Conservation (phyloP, 2,113 vertebrate species). For the Oxyura jamaicensis region DNA sequence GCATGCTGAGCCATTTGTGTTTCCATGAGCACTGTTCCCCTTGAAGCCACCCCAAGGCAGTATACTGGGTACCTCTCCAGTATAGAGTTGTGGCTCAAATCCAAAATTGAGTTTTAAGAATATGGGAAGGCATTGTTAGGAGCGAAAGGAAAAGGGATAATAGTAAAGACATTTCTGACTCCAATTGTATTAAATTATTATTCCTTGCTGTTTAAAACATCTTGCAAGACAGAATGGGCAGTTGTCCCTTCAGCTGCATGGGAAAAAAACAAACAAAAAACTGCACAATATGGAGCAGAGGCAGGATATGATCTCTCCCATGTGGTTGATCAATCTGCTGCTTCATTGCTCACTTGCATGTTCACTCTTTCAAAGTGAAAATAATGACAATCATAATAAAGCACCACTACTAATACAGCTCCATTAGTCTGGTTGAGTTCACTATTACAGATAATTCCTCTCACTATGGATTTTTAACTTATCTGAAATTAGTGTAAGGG, state of each 20-base stretch:
- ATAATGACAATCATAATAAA: neutral
- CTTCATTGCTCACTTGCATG: neutral
- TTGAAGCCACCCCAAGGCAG: neutral
- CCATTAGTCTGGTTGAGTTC: neutral
- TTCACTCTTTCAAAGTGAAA: neutral
- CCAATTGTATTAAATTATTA: neutral
- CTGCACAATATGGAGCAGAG: neutral
- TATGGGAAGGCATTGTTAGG: neutral
- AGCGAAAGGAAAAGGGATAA: neutral
- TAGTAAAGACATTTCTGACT: neutral
- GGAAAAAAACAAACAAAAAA: neutral
- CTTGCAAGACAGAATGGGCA: neutral
- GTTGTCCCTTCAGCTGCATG: neutral
- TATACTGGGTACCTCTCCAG: neutral
- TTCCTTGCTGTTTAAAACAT: neutral
- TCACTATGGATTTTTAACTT: neutral
- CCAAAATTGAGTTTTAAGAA: neutral
- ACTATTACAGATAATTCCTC: neutral
- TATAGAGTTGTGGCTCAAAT: neutral
- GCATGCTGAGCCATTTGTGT: accelerated
- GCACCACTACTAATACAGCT: neutral
- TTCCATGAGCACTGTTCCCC: neutral
- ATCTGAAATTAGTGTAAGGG: neutral
- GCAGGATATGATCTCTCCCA: neutral
- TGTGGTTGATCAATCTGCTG: neutral